A percentile compares a stretch with the other conserved stretches of the same genome.
Evolutionary conservation across 2,797 vertebrate genomes (phyloP).

Genomic region (Prunella strophiata): DNA sequence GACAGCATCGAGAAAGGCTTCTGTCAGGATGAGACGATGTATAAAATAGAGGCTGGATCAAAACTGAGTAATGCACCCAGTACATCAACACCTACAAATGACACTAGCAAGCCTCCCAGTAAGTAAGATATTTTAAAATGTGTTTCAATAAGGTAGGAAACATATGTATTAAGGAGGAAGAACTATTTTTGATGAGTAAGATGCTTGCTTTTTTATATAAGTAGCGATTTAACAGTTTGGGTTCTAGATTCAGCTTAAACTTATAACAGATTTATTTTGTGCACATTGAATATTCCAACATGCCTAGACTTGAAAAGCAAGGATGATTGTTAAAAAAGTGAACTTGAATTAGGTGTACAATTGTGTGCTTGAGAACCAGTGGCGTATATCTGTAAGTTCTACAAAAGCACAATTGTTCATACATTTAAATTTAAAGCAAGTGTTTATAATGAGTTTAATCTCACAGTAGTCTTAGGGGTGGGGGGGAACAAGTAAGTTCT

Average conservation of each 20-base stretch:
- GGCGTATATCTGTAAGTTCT: neutral
- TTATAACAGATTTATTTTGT: neutral
- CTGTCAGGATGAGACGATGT: conserved; percentile 93
- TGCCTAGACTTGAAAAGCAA: neutral
- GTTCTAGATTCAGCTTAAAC: neutral
- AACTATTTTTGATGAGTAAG: neutral
- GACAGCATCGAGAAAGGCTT: conserved; percentile 94
- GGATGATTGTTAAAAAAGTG: neutral
- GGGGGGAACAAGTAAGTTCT: neutral
- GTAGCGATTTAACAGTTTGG: neutral
- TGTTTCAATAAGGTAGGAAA: neutral
- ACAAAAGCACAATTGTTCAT: neutral
- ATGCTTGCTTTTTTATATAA: neutral
- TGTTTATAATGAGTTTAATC: neutral
- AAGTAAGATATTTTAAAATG: conserved; percentile 52
- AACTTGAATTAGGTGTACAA: neutral
- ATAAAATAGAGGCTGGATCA: conserved; percentile 76
- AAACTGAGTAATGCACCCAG: conserved; percentile 73
- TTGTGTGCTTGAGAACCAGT: neutral
- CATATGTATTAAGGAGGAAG: neutral
- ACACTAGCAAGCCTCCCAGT: conserved; percentile 77
- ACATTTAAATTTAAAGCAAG: neutral
- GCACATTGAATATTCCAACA: neutral
- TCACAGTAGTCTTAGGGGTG: neutral
- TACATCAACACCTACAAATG: conserved; percentile 90